These are phyloP conservation scores for Odocoileus virginianus DNA, from an alignment of 2,113 vertebrate species.

Conservation along the genomic window DNA sequence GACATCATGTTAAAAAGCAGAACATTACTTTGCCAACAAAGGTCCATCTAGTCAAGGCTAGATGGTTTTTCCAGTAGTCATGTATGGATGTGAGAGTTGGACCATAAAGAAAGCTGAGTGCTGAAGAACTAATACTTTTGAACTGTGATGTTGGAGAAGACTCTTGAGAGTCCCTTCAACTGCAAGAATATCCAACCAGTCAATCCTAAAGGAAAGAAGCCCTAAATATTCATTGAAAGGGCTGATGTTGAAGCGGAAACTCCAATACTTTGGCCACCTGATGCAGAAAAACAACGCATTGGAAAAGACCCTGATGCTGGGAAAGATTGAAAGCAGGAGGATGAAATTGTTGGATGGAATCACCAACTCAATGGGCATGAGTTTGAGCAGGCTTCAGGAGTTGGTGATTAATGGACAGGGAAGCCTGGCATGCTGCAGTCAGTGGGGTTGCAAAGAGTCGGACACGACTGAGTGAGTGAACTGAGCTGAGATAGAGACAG, in stretches of 20 bases:
- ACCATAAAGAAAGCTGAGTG: neutral
- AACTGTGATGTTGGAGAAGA: neutral
- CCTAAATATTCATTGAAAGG: neutral
- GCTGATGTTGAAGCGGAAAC: neutral
- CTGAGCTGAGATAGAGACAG: neutral
- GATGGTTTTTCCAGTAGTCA: neutral
- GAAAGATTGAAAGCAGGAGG: neutral
- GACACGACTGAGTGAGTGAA: neutral
- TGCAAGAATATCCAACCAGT: neutral
- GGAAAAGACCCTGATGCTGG: neutral
- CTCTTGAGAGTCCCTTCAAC: neutral
- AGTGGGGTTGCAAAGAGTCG: neutral
- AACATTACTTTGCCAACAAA: neutral
- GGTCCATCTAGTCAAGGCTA: neutral
- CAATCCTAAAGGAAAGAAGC: neutral
- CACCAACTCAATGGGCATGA: neutral
- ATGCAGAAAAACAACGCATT: neutral
- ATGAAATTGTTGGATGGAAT: neutral
- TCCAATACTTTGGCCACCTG: neutral
- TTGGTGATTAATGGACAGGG: neutral
- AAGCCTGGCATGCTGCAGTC: neutral
- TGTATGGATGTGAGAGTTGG: neutral
- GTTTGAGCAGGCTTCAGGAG: neutral
- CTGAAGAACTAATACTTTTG: neutral
- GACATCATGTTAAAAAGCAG: neutral